Base-by-base conservation (phyloP, 1,140 invertebrate species). In the Drosophila parabipectinata region DNA sequence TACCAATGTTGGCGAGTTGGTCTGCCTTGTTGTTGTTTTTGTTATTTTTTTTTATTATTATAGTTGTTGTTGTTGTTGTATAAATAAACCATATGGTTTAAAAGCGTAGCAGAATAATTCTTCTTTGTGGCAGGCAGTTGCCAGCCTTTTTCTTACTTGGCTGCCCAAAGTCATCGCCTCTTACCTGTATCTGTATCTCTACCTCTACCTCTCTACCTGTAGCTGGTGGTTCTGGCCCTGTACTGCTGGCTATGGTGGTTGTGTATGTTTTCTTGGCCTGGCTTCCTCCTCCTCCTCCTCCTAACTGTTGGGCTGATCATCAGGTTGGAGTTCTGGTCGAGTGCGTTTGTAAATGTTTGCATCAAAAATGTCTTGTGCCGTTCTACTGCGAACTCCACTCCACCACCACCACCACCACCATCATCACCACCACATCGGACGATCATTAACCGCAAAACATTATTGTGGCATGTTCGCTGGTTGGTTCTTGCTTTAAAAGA, bases 61-160 rank as follows among this genome's bases (percentile, higher is more conserved):
- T 18, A 18, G 18, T 18, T 18, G 18, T 21, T 47, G 18, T 26
- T 52, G 74, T 84, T 85, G 45, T 79, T 87, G 83, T 82, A 82
- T 87, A 88, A 87, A 82, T 87, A 87, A 87, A 87, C 82, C 82
- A 87, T 87, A 87, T 87, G 82, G 83, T 88, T 82, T 82, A 87
- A 88, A 87, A 87, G 82, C 82, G 82, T 87, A 87, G 82, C 82
- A 88, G 77, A 69, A 69, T 69, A 69, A 83, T 84, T 84, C 79
- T 74, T 74, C 79, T 57, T 21, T 21, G 21, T 21, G 21, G 21
- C 21, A 21, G 21, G 21, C 21, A 61, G 57, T 62, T 59, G 68
- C 50, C 67, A 76, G 66, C 51, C 51, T 76, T 75, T 50, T 76
- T 55, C 37, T 75, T 59, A 59, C 67, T 71, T 58, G 68, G 51